phyloP scores from a whole-genome alignment of 2,113 vertebrate species.

The Cyprinus carpio region DNA sequence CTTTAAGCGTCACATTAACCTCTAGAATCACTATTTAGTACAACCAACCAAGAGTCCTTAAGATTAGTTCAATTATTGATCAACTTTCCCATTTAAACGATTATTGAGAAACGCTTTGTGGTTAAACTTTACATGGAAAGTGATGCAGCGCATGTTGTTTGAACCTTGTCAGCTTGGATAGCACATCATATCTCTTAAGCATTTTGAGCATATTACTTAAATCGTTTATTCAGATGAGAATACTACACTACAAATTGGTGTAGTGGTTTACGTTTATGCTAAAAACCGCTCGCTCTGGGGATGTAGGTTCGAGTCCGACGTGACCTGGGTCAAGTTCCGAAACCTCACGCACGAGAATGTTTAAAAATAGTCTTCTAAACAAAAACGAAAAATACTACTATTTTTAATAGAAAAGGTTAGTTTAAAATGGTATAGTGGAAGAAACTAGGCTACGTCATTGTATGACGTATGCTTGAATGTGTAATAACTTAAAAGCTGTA shows the following conservation, averaged over 20 bases:
- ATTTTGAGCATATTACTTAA: not conserved
- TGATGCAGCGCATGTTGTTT: constrained; percentile 12
- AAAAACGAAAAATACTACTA: not conserved
- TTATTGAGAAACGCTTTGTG: constrained; percentile 49
- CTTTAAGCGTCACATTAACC: not conserved
- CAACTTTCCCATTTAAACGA: constrained; percentile 8
- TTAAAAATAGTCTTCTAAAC: not conserved
- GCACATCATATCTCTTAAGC: not conserved
- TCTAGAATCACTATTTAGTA: not conserved
- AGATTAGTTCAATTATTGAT: not conserved
- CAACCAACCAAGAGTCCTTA: not conserved
- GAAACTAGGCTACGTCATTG: constrained; percentile 46
- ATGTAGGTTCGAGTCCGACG: not conserved
- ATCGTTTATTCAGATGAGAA: not conserved
- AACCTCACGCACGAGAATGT: not conserved
- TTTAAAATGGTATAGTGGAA: constrained; percentile 25
- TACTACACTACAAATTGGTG: too few species aligned
- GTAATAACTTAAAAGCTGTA: constrained; percentile 41
- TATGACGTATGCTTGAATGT: constrained; percentile 52
- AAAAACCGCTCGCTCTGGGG: not conserved
- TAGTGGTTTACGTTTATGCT: not conserved
- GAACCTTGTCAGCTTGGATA: not conserved
- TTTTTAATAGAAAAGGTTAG: not conserved
- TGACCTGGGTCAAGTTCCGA: not conserved
- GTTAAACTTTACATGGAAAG: constrained; percentile 53